Evolutionary conservation across 2,797 vertebrate genomes (phyloP).

Genomic region (Poeciliopsis turneri): DNA sequence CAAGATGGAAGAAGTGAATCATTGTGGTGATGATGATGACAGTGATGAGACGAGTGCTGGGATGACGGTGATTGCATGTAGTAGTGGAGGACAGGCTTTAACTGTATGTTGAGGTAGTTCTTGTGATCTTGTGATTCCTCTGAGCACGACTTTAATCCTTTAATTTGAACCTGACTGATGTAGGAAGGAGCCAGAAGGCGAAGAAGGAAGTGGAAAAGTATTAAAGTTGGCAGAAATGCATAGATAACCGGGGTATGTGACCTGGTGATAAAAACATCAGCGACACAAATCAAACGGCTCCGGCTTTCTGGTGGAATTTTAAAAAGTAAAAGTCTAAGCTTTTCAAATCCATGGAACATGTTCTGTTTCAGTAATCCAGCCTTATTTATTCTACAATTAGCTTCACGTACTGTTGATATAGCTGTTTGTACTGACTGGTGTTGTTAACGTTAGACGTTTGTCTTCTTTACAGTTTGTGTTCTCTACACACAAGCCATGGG

Average conservation of each 20-base stretch:
- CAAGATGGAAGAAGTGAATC: conserved; percentile 31
- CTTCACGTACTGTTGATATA: not conserved
- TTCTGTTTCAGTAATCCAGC: not conserved
- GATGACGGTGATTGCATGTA: conserved; percentile 39
- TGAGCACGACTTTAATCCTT: conserved; percentile 49
- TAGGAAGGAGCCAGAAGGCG: conserved; percentile 13
- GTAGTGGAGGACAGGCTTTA: conserved; percentile 24
- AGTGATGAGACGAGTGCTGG: conserved; percentile 35
- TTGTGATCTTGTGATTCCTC: conserved; percentile 56
- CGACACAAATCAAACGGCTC: conserved; percentile 8
- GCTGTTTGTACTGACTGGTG: not conserved
- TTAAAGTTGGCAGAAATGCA: not conserved
- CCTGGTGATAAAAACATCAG: conserved; percentile 20
- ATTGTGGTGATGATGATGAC: conserved; percentile 19
- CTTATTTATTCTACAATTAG: not conserved
- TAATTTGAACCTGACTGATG: conserved; percentile 58
- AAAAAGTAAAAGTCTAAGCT: not conserved
- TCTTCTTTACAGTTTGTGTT: conserved; percentile 90
- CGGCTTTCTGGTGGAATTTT: not conserved
- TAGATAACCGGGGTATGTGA: conserved; percentile 11
- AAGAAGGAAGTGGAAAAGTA: not conserved
- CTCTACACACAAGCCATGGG: conserved; percentile 96
- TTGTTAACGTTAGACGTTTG: conserved; percentile 34
- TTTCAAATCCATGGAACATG: conserved; percentile 16
- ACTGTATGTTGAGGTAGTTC: conserved; percentile 36